Evolutionary conservation across 2,797 vertebrate genomes (phyloP).

Genomic region (Cynopterus sphinx): DNA sequence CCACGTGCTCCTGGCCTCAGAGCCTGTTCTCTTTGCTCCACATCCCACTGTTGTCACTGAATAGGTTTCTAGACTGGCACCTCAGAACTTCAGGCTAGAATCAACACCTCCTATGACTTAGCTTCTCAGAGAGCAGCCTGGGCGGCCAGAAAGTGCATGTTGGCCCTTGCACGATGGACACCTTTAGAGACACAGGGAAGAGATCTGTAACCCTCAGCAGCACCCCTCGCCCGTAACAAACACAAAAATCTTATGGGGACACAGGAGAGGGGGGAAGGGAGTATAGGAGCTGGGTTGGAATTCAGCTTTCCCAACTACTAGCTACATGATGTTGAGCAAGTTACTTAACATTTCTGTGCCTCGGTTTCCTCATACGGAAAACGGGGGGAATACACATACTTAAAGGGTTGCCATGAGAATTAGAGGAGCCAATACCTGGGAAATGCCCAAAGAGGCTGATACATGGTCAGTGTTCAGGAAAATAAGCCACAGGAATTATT

Average conservation of each 20-base stretch:
- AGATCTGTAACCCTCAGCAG: background rate
- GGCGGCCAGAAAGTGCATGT: background rate
- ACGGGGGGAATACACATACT: background rate
- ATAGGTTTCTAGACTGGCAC: background rate
- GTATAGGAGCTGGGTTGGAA: background rate
- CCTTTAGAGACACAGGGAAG: background rate
- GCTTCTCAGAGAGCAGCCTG: background rate
- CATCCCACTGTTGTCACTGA: background rate
- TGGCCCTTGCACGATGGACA: background rate
- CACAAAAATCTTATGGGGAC: background rate
- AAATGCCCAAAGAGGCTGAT: background rate
- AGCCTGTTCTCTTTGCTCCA: background rate
- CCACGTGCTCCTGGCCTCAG: background rate
- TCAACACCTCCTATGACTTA: background rate
- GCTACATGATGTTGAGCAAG: background rate
- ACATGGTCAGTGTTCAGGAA: background rate
- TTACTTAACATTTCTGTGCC: background rate
- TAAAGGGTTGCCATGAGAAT: background rate
- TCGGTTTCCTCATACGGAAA: background rate
- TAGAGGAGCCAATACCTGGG: background rate
- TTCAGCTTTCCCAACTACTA: background rate
- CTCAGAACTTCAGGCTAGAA: background rate
- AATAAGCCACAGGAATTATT: background rate
- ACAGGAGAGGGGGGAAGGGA: background rate
- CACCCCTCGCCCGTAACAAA: background rate